Base-by-base conservation (phyloP, 2,888 invertebrate genomes). In the Ormyrus thymus region DNA sequence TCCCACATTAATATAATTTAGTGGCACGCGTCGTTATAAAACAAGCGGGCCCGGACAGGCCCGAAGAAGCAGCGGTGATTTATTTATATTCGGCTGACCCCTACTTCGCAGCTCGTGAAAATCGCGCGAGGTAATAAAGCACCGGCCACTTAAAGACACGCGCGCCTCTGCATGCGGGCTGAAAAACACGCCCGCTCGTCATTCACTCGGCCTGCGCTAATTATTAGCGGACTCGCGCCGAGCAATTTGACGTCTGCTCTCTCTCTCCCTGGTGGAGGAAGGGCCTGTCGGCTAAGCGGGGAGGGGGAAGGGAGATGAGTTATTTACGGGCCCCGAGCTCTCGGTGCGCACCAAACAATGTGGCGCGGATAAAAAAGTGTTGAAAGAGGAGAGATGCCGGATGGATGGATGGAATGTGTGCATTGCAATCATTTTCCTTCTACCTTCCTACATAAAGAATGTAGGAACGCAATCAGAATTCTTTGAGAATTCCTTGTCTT, bases 171-270 rank as follows among this genome's bases (percentile, higher is more conserved):
- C 29, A 29, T 29, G 74, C 74, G 66, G 61, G 50, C 29, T 50
- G 71, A 76, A 68, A 79, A 76, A 73, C 81, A 80, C 81, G 79
- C 81, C 80, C 66, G 72, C 62, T 81, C 76, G 81, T 81, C 82
- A 78, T 79, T 83, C 81, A 81, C 82, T 80, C 81, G 81, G 29
- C 71, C 69, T 79, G 77, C 79, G 58, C 82, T 82, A 83, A 83
- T 83, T 82, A 82, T 81, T 69, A 80, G 76, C 56, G 76, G 69
- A 51, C 66, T 51, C 66, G 61, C 64, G 66, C 58, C 29, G 29
- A 29, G 65, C 65, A 62, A 51, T 73, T 59, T 72, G 53, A 15
- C 72, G 29, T 29, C 29, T 29, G 29, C 29, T 29, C 29, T 29
- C 29, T 29, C 29, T 29, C 29, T 3, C 29, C 3, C 29, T 29